A percentile compares a stretch with the other conserved stretches of the same genome.
Evolutionary conservation across 2,888 invertebrate species (phyloP).

Genomic region (Atherix ibis): DNA sequence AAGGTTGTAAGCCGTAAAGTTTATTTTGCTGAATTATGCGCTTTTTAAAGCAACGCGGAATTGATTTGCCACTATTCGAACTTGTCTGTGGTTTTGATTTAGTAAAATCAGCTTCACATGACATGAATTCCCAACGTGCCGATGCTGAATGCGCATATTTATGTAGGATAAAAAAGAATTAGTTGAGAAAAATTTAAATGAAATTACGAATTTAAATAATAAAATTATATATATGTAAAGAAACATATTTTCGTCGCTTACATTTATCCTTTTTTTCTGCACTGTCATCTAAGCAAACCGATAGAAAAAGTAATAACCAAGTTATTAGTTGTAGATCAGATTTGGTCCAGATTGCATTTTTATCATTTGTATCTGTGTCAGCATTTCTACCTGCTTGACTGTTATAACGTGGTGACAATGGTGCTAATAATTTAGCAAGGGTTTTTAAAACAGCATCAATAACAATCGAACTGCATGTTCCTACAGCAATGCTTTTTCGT

Average conservation of each 20-base stretch:
- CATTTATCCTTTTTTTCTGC: constrained; percentile 32
- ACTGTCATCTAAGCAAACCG: constrained; percentile 48
- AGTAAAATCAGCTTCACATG: constrained; percentile 51
- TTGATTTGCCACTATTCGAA: constrained; percentile 22
- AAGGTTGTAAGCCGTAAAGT: constrained; percentile 25
- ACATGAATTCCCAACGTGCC: constrained; percentile 78
- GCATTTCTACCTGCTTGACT: constrained; percentile 18
- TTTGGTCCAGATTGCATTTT: constrained; percentile 32
- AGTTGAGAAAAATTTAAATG: neutral
- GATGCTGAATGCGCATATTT: no score
- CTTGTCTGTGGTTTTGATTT: constrained; percentile 25
- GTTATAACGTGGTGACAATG: constrained; percentile 29
- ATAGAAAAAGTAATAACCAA: constrained; percentile 61
- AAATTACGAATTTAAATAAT: neutral
- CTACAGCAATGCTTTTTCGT: constrained; percentile 53
- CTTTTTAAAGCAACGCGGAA: constrained; percentile 30
- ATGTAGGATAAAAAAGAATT: constrained; percentile 6
- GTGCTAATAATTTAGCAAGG: constrained; percentile 40
- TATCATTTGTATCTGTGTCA: constrained; percentile 16
- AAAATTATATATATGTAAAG: constrained; percentile 1
- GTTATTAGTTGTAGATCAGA: constrained; percentile 52
- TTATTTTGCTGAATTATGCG: constrained; percentile 30
- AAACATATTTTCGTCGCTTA: no score
- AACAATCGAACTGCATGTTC: constrained; percentile 42
- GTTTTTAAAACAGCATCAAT: constrained; percentile 46